phyloP scores from a whole-genome alignment of 1,140 invertebrate genomes.

The Neodiprion pinetum region DNA sequence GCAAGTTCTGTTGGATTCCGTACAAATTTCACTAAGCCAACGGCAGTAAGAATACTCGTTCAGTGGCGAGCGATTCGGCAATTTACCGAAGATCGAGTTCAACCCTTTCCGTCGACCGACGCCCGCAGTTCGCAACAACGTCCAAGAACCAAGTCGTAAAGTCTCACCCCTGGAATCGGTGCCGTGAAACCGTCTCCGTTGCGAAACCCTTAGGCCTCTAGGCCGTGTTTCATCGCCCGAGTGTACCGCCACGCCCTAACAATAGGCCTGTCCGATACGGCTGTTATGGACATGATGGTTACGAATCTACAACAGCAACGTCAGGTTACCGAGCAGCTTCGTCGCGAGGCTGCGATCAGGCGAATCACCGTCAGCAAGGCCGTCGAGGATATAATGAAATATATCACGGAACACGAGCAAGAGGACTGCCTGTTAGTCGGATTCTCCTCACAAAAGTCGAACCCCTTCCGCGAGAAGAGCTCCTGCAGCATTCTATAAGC shows the following conservation, averaged over 20 bases:
- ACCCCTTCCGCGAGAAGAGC: constrained; percentile 97
- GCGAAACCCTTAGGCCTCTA: not conserved
- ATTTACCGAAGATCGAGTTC: no score
- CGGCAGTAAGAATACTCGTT: no score
- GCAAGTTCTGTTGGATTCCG: no score
- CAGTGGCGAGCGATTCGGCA: no score
- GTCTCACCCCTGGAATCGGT: no score
- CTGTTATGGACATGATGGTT: constrained; percentile 90
- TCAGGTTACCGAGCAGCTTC: constrained; percentile 90
- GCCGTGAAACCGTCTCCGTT: not conserved
- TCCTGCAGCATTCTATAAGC: constrained; percentile 85
- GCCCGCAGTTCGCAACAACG: no score
- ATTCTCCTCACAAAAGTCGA: constrained; percentile 94
- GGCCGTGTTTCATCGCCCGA: constrained; percentile 9
- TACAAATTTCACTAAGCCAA: no score
- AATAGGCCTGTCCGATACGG: constrained; percentile 84
- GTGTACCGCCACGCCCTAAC: constrained; percentile 49
- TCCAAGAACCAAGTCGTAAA: no score
- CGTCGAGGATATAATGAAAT: constrained; percentile 92
- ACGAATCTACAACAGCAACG: constrained; percentile 91
- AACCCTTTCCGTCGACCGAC: no score
- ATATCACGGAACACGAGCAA: constrained; percentile 90
- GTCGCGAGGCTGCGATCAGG: constrained; percentile 89
- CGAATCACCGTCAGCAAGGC: constrained; percentile 88
- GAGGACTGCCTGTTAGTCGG: constrained; percentile 96